Percentiles rank a stretch among this genome's conserved stretches.
These are phyloP conservation scores for Gorsachius magnificus DNA, from an alignment of 2,797 vertebrate species.

Conservation along the genomic window DNA sequence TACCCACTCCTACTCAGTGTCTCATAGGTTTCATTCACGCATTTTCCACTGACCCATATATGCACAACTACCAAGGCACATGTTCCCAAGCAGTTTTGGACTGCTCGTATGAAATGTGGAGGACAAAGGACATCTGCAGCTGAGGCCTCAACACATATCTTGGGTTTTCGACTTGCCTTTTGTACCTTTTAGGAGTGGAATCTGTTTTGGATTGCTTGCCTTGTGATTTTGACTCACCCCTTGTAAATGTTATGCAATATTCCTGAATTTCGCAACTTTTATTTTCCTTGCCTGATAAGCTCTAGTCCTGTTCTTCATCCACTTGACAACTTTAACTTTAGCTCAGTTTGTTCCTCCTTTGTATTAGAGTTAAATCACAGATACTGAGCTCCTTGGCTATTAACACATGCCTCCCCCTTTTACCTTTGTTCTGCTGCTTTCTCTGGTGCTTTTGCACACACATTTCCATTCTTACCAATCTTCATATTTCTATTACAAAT, in stretches of 20 bases:
- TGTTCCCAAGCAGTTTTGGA: background rate
- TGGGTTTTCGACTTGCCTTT: background rate
- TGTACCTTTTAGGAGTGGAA: background rate
- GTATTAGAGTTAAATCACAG: background rate
- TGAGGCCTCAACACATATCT: background rate
- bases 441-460: background rate
- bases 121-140: background rate
- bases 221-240: background rate
- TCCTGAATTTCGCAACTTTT: slow-evolving; percentile 7
- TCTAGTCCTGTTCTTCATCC: background rate
- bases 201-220: background rate
- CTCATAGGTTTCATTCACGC: background rate
- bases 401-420: background rate
- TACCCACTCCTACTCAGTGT: background rate
- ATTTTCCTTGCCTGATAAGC: background rate
- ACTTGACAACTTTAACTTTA: background rate
- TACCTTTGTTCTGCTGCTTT: background rate
- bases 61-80: background rate
- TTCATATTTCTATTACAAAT: background rate
- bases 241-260: background rate
- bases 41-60: background rate
- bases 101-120: accelerated
- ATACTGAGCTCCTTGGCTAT: background rate
- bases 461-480: background rate
- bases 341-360: background rate